Evolutionary conservation across 2,888 invertebrate species (phyloP), one percentile per base, ranked within the genome.

Genomic region (Eretmocerus hayati): DNA sequence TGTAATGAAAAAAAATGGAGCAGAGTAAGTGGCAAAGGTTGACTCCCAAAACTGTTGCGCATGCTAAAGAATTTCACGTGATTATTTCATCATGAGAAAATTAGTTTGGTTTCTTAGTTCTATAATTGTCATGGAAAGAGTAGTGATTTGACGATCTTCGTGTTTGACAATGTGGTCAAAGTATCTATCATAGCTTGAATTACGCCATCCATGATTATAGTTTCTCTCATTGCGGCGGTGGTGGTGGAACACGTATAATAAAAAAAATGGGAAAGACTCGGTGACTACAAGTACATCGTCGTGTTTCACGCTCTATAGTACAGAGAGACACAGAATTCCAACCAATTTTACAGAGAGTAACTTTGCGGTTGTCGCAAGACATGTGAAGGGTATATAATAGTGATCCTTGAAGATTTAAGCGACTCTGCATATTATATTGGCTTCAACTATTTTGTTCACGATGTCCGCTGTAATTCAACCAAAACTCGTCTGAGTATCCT

Each of bases 161-260:
- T 9, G 21, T 26, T 6, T 32, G 32, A 33, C 33, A 39, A 40
- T 44, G 48, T 43, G 48, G 48, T 43, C 42, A 42, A 41, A 21
- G 37, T 47, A 37, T 48, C 42, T 23, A 42, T 47, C 42, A 16
- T 38, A 11, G 8, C 26, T 9, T 11, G 26, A 6, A 11, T 26
- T 11, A 6, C 26, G 26, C n/a, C 15, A 16, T 20, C 11, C 16
- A 15, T 19, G 18, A 13, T 11, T 15, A 15, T 38, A 26, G 26
- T 26, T 9, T 26, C 11, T 26, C 11, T 6, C 26, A 9, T 26
- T 26, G 26, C 26, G 8, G 26, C 26, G 26, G 8, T 6, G 8
- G 11, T 9, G 26, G 8, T 6, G 26, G 26, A 26, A 26, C 11
- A 11, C 26, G 26, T 26, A 26, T 9, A 9, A 11, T n/a, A n/a